Evolutionary conservation across 2,888 invertebrate genomes (phyloP).

Genomic region (Eristalinus aeneus): DNA sequence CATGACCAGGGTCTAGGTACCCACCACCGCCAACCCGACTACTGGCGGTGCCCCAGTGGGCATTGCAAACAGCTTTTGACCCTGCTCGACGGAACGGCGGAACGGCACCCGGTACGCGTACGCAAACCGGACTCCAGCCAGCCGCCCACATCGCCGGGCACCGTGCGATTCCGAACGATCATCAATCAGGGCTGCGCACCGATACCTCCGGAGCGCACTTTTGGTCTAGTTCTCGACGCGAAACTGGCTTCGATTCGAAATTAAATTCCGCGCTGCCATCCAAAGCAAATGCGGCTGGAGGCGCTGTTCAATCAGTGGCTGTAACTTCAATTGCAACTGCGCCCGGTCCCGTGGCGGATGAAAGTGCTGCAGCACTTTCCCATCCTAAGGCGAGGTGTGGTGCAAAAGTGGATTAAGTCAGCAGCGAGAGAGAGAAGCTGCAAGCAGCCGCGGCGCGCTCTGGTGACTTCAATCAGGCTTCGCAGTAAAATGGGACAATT

Average conservation of each 20-base stretch:
- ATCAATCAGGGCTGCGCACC: slow-evolving; percentile 54
- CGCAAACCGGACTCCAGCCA: slow-evolving; percentile 40
- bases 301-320: slow-evolving; percentile 53
- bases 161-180: slow-evolving; percentile 55
- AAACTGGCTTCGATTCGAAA: slow-evolving; percentile 37
- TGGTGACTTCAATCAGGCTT: slow-evolving; percentile 64
- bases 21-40: slow-evolving; percentile 13
- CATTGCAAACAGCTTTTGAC: slow-evolving; percentile 64
- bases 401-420: slow-evolving; percentile 69
- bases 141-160: slow-evolving; percentile 59
- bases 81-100: slow-evolving; percentile 32
- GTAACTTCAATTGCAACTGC: slow-evolving; percentile 15
- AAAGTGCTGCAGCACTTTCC: slow-evolving; percentile 69
- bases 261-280: slow-evolving; percentile 40
- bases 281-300: slow-evolving; percentile 12
- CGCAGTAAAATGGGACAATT: slow-evolving; percentile 65
- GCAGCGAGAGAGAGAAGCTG: slow-evolving; percentile 23
- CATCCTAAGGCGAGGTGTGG: slow-evolving; percentile 68
- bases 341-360: slow-evolving; percentile 39
- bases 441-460: slow-evolving; percentile 29
- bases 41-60: slow-evolving; percentile 25
- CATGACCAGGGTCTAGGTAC: slow-evolving; percentile 25
- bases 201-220: slow-evolving; percentile 36
- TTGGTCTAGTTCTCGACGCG: slow-evolving; percentile 42
- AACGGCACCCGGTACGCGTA: slow-evolving; percentile 26